Percentiles rank a stretch among this genome's conserved stretches.
Conservation (phyloP, 2,113 vertebrate species). For the Myodes glareolus region DNA sequence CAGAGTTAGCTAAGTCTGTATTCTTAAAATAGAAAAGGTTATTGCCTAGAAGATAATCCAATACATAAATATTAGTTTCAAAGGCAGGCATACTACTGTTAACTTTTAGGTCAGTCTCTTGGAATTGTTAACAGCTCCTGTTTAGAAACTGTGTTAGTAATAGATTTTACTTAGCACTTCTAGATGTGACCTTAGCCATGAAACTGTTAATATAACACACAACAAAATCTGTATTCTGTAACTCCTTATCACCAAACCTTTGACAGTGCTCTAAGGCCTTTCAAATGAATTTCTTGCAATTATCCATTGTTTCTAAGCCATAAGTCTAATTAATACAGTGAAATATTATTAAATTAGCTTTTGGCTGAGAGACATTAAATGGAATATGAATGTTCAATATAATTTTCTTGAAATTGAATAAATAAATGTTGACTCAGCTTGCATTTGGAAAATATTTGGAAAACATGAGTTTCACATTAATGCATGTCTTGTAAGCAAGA, state of each 20-base stretch:
- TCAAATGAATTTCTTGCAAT: neutral
- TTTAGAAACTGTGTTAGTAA: neutral
- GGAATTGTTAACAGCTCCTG: neutral
- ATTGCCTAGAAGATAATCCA: neutral
- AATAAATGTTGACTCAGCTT: neutral
- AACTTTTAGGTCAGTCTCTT: neutral
- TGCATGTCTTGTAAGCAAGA: neutral
- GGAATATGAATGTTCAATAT: neutral
- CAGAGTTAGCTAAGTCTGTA: neutral
- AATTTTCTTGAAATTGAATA: neutral
- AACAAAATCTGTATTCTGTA: neutral
- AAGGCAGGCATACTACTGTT: neutral
- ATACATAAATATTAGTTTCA: neutral
- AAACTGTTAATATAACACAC: neutral
- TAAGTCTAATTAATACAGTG: neutral
- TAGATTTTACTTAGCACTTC: neutral
- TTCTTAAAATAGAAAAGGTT: neutral
- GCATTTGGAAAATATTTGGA: neutral
- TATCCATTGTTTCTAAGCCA: neutral
- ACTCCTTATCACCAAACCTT: neutral
- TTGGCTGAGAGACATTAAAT: neutral
- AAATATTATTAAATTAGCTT: neutral
- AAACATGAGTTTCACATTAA: neutral
- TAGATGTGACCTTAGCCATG: neutral
- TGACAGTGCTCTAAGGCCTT: neutral